Conservation (phyloP, 2,113 vertebrate species). For the Myotis davidii region DNA sequence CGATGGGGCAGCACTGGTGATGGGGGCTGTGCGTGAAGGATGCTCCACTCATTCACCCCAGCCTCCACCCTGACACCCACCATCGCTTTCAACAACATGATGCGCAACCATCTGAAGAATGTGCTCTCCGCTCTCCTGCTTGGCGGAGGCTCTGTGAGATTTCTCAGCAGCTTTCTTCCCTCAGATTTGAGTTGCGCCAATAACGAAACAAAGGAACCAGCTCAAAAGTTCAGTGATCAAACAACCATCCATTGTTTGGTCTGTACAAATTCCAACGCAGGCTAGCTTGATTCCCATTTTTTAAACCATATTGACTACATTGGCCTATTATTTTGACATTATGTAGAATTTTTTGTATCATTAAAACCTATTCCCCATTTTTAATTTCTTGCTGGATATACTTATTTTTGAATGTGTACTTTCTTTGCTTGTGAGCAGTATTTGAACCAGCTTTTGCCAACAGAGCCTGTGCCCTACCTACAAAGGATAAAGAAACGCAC, state of each 20-base stretch:
- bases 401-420: background rate
- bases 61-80: background rate
- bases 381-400: background rate
- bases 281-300: background rate
- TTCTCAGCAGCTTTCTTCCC: background rate
- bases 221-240: background rate
- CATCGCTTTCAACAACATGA: accelerated
- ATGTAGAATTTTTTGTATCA: background rate
- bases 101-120: background rate
- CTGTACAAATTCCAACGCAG: background rate
- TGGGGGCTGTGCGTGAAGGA: accelerated
- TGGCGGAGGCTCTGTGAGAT: background rate
- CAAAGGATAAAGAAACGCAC: background rate
- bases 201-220: background rate
- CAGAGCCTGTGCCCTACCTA: background rate
- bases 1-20: background rate
- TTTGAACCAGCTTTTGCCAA: background rate
- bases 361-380: background rate
- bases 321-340: background rate
- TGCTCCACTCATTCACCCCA: background rate
- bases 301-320: background rate
- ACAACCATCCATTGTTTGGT: background rate
- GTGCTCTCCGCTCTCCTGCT: background rate
- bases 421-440: background rate
- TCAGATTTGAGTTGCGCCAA: background rate